These are phyloP conservation scores for Nephotettix cincticeps DNA, from an alignment of 1,140 invertebrate species.

Conservation along the genomic window DNA sequence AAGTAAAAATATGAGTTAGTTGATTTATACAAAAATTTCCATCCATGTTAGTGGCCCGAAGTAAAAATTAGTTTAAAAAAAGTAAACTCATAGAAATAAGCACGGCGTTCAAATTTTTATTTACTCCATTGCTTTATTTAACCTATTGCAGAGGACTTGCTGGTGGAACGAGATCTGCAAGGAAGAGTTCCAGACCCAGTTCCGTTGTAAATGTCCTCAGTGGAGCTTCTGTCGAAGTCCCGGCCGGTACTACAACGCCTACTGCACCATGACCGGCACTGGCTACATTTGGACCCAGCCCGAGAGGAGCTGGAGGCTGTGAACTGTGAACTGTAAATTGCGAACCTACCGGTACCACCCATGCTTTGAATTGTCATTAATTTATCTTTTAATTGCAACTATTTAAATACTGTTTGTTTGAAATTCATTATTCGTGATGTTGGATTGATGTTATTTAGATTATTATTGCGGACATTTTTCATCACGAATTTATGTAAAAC, in stretches of 20 bases:
- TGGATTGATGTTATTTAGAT: too few relatives aligned
- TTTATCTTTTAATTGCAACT: too few relatives aligned
- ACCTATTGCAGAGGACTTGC: constrained; percentile 69
- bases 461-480: too few relatives aligned
- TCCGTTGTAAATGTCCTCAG: constrained; percentile 81
- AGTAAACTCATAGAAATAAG: constrained; percentile 67
- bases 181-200: constrained; percentile 83
- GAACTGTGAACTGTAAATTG: too few relatives aligned
- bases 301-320: constrained; percentile 45
- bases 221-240: constrained; percentile 86
- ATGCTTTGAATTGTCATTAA: too few relatives aligned
- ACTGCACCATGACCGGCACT: constrained; percentile 84
- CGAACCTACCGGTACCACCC: too few relatives aligned
- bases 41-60: not conserved
- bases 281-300: constrained; percentile 87
- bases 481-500: too few relatives aligned
- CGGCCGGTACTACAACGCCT: constrained; percentile 86
- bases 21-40: too few relatives aligned
- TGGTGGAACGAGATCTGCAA: constrained; percentile 94
- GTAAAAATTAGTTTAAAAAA: not conserved
- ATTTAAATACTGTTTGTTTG: too few relatives aligned
- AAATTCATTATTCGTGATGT: too few relatives aligned
- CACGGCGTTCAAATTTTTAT: not conserved
- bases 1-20: too few relatives aligned
- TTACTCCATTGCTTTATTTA: too few relatives aligned